Evolutionary conservation across 2,888 invertebrate species (phyloP).

Genomic region (Cerceris ruficornis): DNA sequence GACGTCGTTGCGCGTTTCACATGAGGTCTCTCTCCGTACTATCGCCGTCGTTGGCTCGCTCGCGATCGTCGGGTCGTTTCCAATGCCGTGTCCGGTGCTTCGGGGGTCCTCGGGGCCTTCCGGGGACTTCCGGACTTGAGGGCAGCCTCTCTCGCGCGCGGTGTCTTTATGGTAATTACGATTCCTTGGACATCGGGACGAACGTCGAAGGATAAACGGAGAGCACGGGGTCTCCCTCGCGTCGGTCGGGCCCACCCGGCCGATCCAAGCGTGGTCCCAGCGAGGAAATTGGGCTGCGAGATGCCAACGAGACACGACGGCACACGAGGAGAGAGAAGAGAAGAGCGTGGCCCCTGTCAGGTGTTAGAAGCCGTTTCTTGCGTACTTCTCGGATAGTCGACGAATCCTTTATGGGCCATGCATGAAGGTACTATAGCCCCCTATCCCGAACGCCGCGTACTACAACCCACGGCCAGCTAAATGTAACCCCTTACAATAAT

Average conservation of each 20-base stretch:
- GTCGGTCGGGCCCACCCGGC: slow-evolving; percentile 64
- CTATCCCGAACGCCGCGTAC: slow-evolving; percentile 88
- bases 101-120: background rate
- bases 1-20: too few species aligned
- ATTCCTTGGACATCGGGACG: slow-evolving; percentile 39
- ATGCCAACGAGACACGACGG: slow-evolving; percentile 51
- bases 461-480: slow-evolving; percentile 83
- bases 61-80: slow-evolving; percentile 1
- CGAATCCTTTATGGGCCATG: slow-evolving; percentile 93
- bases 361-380: slow-evolving; percentile 82
- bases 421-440: slow-evolving; percentile 92
- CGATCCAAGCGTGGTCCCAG: slow-evolving; percentile 62
- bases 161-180: slow-evolving; percentile 57
- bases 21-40: background rate
- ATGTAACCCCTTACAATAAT: slow-evolving; percentile 83
- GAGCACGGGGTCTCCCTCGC: slow-evolving; percentile 52
- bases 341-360: slow-evolving; percentile 79
- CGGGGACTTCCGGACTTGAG: too few species aligned
- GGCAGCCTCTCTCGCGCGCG: slow-evolving; percentile 8
- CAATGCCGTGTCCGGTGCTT: too few species aligned
- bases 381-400: slow-evolving; percentile 87
- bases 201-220: slow-evolving; percentile 36
- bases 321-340: slow-evolving; percentile 69
- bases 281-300: slow-evolving; percentile 65
- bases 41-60: slow-evolving; percentile 3